Evolutionary conservation across 2,888 invertebrate genomes (phyloP).

Genomic region (Patella ulyssiponensis): DNA sequence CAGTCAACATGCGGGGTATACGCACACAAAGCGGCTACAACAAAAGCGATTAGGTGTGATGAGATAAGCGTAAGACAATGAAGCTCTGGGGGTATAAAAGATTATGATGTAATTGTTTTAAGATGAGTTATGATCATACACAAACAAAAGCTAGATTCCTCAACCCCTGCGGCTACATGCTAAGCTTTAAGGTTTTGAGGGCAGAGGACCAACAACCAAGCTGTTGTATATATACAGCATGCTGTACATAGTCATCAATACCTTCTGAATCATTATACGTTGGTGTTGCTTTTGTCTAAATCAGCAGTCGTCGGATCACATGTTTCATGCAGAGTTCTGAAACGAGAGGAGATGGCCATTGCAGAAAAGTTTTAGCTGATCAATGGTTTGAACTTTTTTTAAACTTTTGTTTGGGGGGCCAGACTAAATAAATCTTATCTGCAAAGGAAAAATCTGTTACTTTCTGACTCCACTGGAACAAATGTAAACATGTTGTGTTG

Average conservation of each 20-base stretch:
- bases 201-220: constrained; percentile 1
- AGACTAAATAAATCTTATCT: no score
- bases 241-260: constrained; percentile 35
- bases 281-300: constrained; percentile 60
- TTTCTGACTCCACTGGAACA: no score
- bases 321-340: constrained; percentile 65
- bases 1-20: not conserved
- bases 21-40: constrained; percentile 9
- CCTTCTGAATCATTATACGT: constrained; percentile 46
- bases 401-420: no score
- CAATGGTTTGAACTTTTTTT: no score
- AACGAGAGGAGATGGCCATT: constrained; percentile 57
- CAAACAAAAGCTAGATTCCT: constrained; percentile 8
- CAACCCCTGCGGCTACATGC: constrained; percentile 9
- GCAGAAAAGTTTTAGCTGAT: constrained; percentile 47
- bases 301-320: constrained; percentile 62
- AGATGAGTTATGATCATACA: no score
- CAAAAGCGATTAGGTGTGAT: not conserved
- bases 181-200: constrained; percentile 12
- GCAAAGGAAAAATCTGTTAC: no score
- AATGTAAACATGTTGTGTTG: no score
- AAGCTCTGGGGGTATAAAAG: no score
- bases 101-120: no score
- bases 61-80: no score
- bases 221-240: constrained; percentile 28